These are phyloP conservation scores for Pyrochroa serraticornis DNA, from an alignment of 2,888 invertebrate genomes.

Conservation along the genomic window DNA sequence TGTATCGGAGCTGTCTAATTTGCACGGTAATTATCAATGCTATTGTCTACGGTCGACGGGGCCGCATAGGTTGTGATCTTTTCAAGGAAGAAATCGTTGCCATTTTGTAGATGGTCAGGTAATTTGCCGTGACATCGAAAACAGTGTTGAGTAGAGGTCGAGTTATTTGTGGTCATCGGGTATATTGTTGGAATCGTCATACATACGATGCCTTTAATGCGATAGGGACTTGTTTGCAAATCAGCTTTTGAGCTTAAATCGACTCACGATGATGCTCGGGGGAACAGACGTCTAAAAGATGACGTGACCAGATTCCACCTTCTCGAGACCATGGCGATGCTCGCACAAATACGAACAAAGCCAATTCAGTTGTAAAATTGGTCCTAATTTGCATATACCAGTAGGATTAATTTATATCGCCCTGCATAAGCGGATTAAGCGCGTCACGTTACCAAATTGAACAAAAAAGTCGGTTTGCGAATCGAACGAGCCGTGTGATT, in stretches of 20 bases:
- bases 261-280: conserved; percentile 27
- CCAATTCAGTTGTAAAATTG: conserved; percentile 18
- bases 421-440: conserved; percentile 1
- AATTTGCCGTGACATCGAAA: too few relatives aligned
- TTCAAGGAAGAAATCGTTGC: too few relatives aligned
- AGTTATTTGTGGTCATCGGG: too few relatives aligned
- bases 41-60: too few relatives aligned
- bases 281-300: conserved; percentile 30
- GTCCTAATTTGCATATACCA: conserved; percentile 11
- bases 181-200: conserved; percentile 3
- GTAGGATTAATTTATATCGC: conserved; percentile 2
- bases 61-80: too few relatives aligned
- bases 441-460: not conserved
- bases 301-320: conserved; percentile 29
- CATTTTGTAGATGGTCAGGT: too few relatives aligned
- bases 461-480: conserved; percentile 11
- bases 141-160: too few relatives aligned
- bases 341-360: conserved; percentile 20
- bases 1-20: too few relatives aligned
- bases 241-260: conserved; percentile 30
- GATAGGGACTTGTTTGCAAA: conserved; percentile 34
- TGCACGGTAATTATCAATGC: too few relatives aligned
- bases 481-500: conserved; percentile 22
- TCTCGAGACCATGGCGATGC: conserved; percentile 7
- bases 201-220: conserved; percentile 26